phyloP scores from a whole-genome alignment of 2,888 invertebrate genomes.

The Eucera pruinosa region DNA sequence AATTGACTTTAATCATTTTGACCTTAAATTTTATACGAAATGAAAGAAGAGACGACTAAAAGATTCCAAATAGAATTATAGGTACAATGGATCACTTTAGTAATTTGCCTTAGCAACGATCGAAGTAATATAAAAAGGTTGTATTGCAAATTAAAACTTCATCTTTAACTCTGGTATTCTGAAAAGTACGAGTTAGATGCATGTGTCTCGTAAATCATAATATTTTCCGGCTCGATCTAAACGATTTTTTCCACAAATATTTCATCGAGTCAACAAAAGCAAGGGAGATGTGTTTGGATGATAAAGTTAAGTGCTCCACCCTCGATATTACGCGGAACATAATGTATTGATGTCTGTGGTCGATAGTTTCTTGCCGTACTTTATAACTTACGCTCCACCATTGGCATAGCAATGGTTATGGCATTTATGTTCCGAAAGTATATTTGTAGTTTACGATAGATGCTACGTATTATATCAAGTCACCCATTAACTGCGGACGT shows the following conservation, averaged over 20 bases:
- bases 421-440: slow-evolving; percentile 41
- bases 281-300: background rate
- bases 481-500: slow-evolving; percentile 59
- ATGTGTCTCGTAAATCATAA: background rate
- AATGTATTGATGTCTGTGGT: background rate
- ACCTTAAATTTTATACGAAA: no score
- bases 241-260: slow-evolving; percentile 8
- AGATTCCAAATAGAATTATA: no score
- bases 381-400: background rate
- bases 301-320: slow-evolving; percentile 26
- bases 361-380: slow-evolving; percentile 1
- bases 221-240: background rate
- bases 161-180: no score
- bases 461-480: slow-evolving; percentile 51
- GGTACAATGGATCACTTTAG: no score
- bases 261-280: background rate
- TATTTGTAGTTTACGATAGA: slow-evolving; percentile 40
- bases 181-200: background rate
- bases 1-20: no score
- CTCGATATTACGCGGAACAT: slow-evolving; percentile 7
- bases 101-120: no score
- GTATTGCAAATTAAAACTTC: no score
- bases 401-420: slow-evolving; percentile 5
- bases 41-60: no score
- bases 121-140: no score